These are phyloP conservation scores for Cydia fagiglandana DNA, from an alignment of 1,140 invertebrate species.

Conservation along the genomic window DNA sequence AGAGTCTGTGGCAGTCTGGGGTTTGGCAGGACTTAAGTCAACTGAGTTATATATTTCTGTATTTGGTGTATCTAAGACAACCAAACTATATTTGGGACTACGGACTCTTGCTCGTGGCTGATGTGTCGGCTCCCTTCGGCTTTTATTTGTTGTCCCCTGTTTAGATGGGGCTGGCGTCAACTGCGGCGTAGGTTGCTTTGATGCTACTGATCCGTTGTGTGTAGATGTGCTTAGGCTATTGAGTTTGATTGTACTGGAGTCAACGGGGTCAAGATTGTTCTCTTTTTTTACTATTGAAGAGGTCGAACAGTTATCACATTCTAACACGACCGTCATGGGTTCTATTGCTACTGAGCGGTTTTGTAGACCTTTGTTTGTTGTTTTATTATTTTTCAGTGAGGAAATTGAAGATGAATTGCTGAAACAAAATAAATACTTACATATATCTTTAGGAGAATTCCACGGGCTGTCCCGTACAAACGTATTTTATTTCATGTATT, in stretches of 20 bases:
- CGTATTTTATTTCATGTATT: too few species aligned
- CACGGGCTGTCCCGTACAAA: too few species aligned
- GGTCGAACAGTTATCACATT: conserved; percentile 44
- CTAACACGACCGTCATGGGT: conserved; percentile 41
- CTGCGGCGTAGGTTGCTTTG: not conserved
- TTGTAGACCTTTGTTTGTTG: conserved; percentile 39
- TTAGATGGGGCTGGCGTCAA: conserved; percentile 17
- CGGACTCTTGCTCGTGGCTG: conserved; percentile 12
- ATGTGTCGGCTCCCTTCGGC: not conserved
- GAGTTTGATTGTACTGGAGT: conserved; percentile 57
- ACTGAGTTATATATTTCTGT: conserved; percentile 50
- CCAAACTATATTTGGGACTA: conserved; percentile 2
- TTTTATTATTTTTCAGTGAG: conserved; percentile 39
- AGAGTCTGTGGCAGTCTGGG: not conserved
- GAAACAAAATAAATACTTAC: not conserved
- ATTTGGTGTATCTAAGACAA: conserved; percentile 27
- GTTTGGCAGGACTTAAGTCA: not conserved
- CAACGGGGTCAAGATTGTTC: conserved; percentile 59
- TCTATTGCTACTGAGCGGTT: conserved; percentile 45
- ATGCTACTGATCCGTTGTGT: not conserved
- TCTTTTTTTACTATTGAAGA: conserved; percentile 32
- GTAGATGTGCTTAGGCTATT: conserved; percentile 39
- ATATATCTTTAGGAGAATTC: too few species aligned
- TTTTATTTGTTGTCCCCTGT: conserved; percentile 18
- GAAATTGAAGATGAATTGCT: conserved; percentile 15